Evolutionary conservation across 2,797 vertebrate genomes (phyloP), one percentile per base, ranked within the genome.

Genomic region (Micrastur ruficollis): DNA sequence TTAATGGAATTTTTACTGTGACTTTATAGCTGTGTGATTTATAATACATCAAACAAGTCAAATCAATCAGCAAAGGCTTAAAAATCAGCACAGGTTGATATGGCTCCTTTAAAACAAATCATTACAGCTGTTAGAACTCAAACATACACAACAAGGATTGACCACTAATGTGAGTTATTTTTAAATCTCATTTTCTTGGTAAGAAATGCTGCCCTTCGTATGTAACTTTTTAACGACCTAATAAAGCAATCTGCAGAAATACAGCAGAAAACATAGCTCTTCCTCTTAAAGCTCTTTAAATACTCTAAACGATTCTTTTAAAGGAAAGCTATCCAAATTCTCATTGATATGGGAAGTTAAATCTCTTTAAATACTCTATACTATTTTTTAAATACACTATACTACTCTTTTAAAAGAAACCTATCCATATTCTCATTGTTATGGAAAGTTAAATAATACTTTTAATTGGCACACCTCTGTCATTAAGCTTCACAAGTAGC

Each of bases 1-100:
- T 96, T 97, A 97, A 97, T 97, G 83, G 92, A 97, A 96, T 96
- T 95, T 97, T 97, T 94, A 90, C 95, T 87, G 88, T 95, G 97
- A 96, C 96, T 97, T 97, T 97, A 96, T 94, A 95, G 78, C 89
- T 96, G 90, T 97, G 78, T 98, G 95, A 97, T 97, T 97, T 97
- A 97, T 97, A 97, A 97, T 96, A 96, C 96, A 97, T 97, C 95
- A 98, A 98, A 98, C 80, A 95, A 88, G 78, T 73, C 83, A 97
- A 97, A 96, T 97, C 95, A 96, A 97, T 97, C 95, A 95, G 93
- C 71, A 86, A 81, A 90, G 82, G 84, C 89, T 97, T 97, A 93
- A 97, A 97, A 97, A 97, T 96, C 92, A 97, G 85, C 82, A 91
- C 86, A 95, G 81, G 82, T 96, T 92, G 95, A 92, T 89, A 83